A percentile compares a stretch with the other conserved stretches of the same genome.
These are phyloP conservation scores for Drosophila picticornis DNA, from an alignment of 2,888 invertebrate genomes.

Conservation along the genomic window DNA sequence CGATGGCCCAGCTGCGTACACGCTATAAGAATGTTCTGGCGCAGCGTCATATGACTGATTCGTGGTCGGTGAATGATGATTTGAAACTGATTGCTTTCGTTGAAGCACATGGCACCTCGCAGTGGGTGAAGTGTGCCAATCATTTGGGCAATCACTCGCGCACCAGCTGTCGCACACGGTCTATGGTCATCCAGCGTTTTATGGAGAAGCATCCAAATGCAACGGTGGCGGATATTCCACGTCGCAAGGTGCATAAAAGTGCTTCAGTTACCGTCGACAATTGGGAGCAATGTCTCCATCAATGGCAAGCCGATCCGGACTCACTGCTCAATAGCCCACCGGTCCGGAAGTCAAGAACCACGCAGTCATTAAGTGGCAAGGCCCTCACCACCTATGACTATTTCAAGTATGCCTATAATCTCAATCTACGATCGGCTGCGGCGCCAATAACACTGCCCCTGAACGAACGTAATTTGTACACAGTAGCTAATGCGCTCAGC, in stretches of 20 bases:
- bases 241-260: slow-evolving; percentile 62
- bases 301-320: slow-evolving; percentile 58
- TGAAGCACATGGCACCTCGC: slow-evolving; percentile 85
- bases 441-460: slow-evolving; percentile 26
- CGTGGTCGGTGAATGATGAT: slow-evolving; percentile 89
- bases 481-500: slow-evolving; percentile 45
- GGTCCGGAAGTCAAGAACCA: not conserved
- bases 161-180: slow-evolving; percentile 88
- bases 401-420: slow-evolving; percentile 82
- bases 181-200: slow-evolving; percentile 86
- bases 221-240: slow-evolving; percentile 75
- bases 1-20: slow-evolving; percentile 87
- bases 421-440: slow-evolving; percentile 41
- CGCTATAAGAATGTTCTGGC: slow-evolving; percentile 87
- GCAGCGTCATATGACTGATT: slow-evolving; percentile 84
- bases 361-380: slow-evolving; percentile 38
- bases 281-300: slow-evolving; percentile 80
- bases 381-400: slow-evolving; percentile 69
- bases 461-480: slow-evolving; percentile 25
- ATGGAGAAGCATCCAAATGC: slow-evolving; percentile 86
- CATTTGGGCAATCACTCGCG: slow-evolving; percentile 87
- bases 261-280: slow-evolving; percentile 73
- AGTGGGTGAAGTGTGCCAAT: slow-evolving; percentile 87
- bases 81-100: slow-evolving; percentile 87
- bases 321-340: not conserved